Evolutionary conservation across 2,797 vertebrate genomes (phyloP), one percentile per base, ranked within the genome.

Genomic region (Margarornis squamiger): DNA sequence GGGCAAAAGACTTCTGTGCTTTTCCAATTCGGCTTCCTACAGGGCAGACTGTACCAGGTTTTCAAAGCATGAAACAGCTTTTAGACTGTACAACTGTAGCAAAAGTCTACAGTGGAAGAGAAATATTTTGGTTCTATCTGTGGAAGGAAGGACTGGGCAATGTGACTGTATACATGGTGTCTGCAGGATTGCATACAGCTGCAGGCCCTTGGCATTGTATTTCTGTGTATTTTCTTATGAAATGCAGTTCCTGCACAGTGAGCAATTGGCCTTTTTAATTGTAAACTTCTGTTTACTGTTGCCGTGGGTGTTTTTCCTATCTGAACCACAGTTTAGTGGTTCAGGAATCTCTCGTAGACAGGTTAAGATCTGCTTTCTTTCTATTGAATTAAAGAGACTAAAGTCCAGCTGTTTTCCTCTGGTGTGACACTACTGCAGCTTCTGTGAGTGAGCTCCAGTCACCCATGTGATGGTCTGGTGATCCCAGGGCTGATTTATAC

Each of bases 231-330:
- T 92, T 95, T 83, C n/a, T 75, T 84, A 59, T 2, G 34, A 78
- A 93, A 88, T 78, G 36, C 85, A 63, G 62, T 66, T 95, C 70
- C 87, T 91, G 62, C 58, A 67, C 54, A 66, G 79, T 86, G 73
- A 91, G 48, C 10, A 54, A 45, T 15, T 76, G 62, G 22, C 49
- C 73, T 59, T 94, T 95, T 84, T 78, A 93, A 94, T 73, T 92
- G 82, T 72, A 77, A 95, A 75, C 86, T 95, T 67, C 57, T 77
- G 57, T 54, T 96, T 89, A 54, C 41, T 88, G 30, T 86, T 93
- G 78, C 81, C 4, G 1, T 77, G 81, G 67, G 79, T 89, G 58
- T 93, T 97, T 91, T 96, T 82, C 74, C 73, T 85, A 20, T 83
- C 78, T 86, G 77, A 90, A 54, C 58, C 14, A 9, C 43, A 70